These are phyloP conservation scores for Berghia stephanieae DNA, from an alignment of 1,140 invertebrate genomes.

Conservation along the genomic window DNA sequence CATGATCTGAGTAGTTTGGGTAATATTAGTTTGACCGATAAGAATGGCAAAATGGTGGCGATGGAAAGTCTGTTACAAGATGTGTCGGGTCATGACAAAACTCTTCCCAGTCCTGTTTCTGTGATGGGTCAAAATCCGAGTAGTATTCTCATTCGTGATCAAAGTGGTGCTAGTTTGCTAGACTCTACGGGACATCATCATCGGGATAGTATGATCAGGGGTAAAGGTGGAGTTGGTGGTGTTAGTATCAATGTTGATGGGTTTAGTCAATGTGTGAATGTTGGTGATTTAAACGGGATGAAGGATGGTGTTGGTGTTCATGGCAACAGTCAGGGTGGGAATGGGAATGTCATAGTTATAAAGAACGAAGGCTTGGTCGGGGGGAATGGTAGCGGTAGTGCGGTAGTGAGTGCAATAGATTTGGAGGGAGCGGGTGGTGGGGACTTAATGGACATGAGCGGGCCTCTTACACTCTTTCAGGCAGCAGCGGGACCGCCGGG, in stretches of 20 bases:
- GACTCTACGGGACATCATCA: too few relatives aligned
- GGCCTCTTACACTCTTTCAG: slow-evolving; percentile 24
- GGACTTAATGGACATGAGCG: slow-evolving; percentile 34
- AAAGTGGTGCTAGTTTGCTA: too few relatives aligned
- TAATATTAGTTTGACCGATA: background rate
- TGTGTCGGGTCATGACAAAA: too few relatives aligned
- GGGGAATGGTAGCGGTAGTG: background rate
- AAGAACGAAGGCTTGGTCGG: background rate
- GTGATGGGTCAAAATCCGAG: too few relatives aligned
- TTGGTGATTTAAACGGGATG: background rate
- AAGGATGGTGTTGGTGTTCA: background rate
- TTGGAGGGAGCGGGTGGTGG: slow-evolving; percentile 21
- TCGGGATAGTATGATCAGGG: too few relatives aligned
- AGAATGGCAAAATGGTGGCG: too few relatives aligned
- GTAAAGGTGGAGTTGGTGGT: background rate
- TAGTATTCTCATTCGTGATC: too few relatives aligned
- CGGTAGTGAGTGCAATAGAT: background rate
- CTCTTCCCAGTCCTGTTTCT: too few relatives aligned
- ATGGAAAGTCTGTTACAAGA: too few relatives aligned
- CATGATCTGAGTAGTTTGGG: background rate
- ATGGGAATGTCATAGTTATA: too few relatives aligned
- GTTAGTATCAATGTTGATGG: background rate
- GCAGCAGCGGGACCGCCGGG: slow-evolving; percentile 30
- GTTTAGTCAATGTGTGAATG: background rate
- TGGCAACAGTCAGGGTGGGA: background rate